Percentiles rank a stretch among this genome's conserved stretches.
phyloP scores from a whole-genome alignment of 2,797 vertebrate genomes.

The Rhodeus uyekii region DNA sequence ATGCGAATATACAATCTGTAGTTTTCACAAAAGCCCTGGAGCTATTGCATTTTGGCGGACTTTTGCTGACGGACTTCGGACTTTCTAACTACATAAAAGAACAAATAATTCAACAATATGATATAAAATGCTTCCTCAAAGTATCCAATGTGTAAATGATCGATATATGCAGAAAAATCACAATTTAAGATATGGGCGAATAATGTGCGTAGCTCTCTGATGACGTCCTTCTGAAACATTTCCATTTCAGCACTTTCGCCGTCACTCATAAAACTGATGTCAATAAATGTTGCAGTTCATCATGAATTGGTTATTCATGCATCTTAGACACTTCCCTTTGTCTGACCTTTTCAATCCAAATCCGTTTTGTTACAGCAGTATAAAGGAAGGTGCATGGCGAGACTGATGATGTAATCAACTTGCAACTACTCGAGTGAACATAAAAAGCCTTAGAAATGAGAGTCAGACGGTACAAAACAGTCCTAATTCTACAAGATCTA shows the following conservation, averaged over 20 bases:
- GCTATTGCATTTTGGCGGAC: too few relatives aligned
- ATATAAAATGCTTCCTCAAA: not conserved
- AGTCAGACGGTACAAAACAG: not conserved
- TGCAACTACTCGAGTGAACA: constrained; percentile 24
- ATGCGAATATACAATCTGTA: not conserved
- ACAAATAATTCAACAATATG: too few relatives aligned
- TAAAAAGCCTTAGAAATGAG: constrained; percentile 20
- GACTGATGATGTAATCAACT: constrained; percentile 34
- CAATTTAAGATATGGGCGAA: not conserved
- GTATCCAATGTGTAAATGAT: not conserved
- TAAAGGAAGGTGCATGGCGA: constrained; percentile 16
- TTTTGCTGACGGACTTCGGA: too few relatives aligned
- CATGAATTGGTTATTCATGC: constrained; percentile 17
- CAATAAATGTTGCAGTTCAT: constrained; percentile 1
- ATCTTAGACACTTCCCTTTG: not conserved
- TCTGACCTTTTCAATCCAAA: constrained; percentile 16
- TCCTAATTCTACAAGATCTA: not conserved
- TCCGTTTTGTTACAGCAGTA: not conserved
- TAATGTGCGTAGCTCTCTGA: not conserved
- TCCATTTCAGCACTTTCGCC: not conserved
- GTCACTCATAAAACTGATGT: constrained; percentile 10
- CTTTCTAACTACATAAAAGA: too few relatives aligned
- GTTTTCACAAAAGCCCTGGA: not conserved
- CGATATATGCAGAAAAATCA: not conserved
- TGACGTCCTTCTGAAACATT: not conserved